Base-by-base conservation (phyloP, 2,888 invertebrate species). In the Microctonus brassicae region DNA sequence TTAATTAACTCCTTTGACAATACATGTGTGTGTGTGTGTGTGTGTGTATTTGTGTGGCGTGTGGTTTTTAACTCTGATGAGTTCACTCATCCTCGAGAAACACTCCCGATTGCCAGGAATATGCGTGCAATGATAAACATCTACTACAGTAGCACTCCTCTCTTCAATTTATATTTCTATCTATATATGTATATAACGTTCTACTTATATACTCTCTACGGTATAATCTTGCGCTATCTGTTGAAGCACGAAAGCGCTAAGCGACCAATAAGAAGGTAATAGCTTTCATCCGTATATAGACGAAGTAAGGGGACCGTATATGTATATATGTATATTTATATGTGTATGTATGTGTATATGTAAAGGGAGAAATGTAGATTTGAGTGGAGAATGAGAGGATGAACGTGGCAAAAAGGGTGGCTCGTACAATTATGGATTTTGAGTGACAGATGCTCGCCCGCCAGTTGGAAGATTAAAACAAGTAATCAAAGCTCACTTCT, bases 361-460 rank as follows among this genome's bases (percentile, higher is more conserved):
- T n/a, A n/a, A n/a, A n/a, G n/a, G 22, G 34, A 24, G 10, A 33
- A 39, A 60, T n/a, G 58, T 53, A 26, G 61, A 62, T 39, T 26
- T 67, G 66, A 63, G 57, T 36, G 52, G 55, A 57, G 60, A 61
- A 39, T 10, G 20, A 36, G 52, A 62, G 62, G 29, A 24, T 33
- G 64, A 26, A 65, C 63, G 26, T 17, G 42, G 17, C 17, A 57
- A 75, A 81, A 79, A 77, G 80, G 82, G 81, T 81, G 83, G 80
- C 80, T 79, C 79, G 83, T 78, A 80, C 85, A 86, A 87, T 87
- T 86, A 87, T 83, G 83, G 82, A 82, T 85, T 86, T 86, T 87
- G 87, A 87, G 86, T 86, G 87, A 87, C 87, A 87, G 87, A 87
- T 87, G 87, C 87, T 85, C 86, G 85, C 85, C 83, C 83, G 82